These are phyloP conservation scores for Procavia capensis DNA, from an alignment of 2,113 vertebrate genomes.

Conservation along the genomic window DNA sequence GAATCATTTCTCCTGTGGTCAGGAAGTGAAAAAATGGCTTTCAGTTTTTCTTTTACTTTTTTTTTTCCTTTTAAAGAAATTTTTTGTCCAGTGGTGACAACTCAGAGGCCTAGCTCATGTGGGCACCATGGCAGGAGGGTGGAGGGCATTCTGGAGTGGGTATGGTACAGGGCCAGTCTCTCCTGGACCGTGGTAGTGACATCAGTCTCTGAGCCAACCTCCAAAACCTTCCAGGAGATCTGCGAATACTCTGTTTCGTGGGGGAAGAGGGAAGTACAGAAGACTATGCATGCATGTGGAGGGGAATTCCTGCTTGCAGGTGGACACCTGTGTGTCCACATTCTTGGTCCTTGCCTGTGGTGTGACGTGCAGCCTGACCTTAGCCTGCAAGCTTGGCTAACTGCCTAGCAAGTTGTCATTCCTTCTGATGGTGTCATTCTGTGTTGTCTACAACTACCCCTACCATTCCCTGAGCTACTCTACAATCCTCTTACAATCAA, in stretches of 20 bases:
- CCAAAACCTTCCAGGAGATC: neutral
- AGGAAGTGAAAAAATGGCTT: neutral
- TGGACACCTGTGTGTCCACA: neutral
- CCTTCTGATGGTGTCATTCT: too few relatives aligned
- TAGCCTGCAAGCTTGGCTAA: neutral
- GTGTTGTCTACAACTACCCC: too few relatives aligned
- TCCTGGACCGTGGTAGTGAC: neutral
- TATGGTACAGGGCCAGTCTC: slow-evolving; percentile 65
- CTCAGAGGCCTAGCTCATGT: too few relatives aligned
- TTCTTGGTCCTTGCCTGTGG: neutral
- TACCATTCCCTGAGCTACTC: too few relatives aligned
- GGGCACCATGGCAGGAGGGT: slow-evolving; percentile 77
- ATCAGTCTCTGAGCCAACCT: neutral
- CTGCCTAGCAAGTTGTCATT: neutral
- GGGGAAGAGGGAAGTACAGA: neutral
- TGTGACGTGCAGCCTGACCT: neutral
- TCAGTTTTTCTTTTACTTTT: neutral
- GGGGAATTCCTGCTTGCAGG: neutral
- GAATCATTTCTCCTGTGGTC: neutral
- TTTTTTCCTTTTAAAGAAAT: neutral
- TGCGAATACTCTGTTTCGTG: neutral
- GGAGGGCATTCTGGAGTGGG: neutral
- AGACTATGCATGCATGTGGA: slow-evolving; percentile 55
- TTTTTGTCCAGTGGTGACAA: too few relatives aligned
- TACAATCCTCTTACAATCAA: neutral